These are phyloP conservation scores for Varanus komodoensis DNA, from an alignment of 2,113 vertebrate species.

Conservation along the genomic window DNA sequence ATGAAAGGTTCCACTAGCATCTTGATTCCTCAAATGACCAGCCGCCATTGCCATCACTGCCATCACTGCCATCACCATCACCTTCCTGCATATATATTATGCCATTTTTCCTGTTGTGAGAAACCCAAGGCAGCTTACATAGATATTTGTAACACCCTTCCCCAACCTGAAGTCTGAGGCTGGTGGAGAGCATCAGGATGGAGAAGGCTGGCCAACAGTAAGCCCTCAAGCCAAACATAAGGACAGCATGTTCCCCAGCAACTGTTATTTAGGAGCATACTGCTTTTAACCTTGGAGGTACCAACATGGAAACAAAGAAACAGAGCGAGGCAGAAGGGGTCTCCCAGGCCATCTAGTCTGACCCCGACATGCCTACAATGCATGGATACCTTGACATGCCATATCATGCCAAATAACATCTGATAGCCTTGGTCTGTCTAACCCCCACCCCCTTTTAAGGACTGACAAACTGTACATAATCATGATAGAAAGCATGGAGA, in stretches of 20 bases:
- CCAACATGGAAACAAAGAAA: too few species aligned
- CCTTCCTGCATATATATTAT: too few species aligned
- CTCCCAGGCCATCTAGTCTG: too few species aligned
- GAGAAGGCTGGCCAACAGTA: background rate
- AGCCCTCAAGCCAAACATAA: background rate
- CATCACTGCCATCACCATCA: too few species aligned
- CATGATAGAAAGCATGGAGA: background rate
- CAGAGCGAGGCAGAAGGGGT: too few species aligned
- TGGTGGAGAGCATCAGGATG: too few species aligned
- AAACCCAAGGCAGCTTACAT: too few species aligned
- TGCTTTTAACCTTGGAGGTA: too few species aligned
- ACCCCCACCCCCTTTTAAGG: background rate
- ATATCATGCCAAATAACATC: background rate
- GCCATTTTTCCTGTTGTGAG: too few species aligned
- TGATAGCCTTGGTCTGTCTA: background rate
- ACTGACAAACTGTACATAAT: background rate
- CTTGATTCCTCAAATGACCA: background rate
- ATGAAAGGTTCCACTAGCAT: background rate
- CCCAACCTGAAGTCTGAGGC: too few species aligned
- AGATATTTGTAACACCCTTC: background rate
- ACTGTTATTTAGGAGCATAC: too few species aligned
- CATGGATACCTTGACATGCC: too few species aligned
- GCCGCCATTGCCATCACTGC: background rate
- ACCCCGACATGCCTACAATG: background rate
- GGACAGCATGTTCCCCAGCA: background rate